phyloP scores from a whole-genome alignment of 2,113 vertebrate genomes.

The Xenopus tropicalis region UCB_Xtro_10.0 CM004447.2:10049001-10049500 shows the following conservation, averaged over 20 bases:
- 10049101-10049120: conserved; percentile 9
- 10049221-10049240: conserved; percentile 33
- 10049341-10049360: conserved; percentile 26
- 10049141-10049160: conserved; percentile 14
- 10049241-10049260: conserved; percentile 31
- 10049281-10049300: conserved; percentile 35
- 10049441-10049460: background rate
- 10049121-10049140: conserved; percentile 28
- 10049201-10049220: conserved; percentile 39
- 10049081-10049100: conserved; percentile 18
- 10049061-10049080: background rate
- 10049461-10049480: background rate
- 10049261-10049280: conserved; percentile 36
- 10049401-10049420: conserved; percentile 38
- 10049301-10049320: conserved; percentile 35
- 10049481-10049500: no score
- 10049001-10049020: no score
- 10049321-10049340: conserved; percentile 47
- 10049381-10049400: conserved; percentile 39
- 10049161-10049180: conserved; percentile 16
- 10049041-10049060: no score
- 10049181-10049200: conserved; percentile 38
- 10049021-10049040: no score
- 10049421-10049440: background rate
- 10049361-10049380: conserved; percentile 11